A percentile compares a stretch with the other conserved stretches of the same genome.
Conservation (phyloP, 2,888 invertebrate species). For the Clitarchus hookeri region DNA sequence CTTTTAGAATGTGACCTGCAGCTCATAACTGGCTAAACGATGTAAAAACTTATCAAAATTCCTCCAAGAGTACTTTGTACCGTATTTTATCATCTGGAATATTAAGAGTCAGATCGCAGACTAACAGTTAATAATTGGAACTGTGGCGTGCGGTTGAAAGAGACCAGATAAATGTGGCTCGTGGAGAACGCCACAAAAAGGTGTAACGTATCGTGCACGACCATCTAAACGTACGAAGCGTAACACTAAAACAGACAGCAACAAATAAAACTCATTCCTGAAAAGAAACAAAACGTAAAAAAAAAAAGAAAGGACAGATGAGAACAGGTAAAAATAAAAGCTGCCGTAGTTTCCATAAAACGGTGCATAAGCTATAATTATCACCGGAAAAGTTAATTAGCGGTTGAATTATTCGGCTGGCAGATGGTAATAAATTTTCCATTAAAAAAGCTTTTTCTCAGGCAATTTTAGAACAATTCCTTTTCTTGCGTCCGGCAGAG, state of each 20-base stretch:
- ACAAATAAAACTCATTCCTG: conserved; percentile 1
- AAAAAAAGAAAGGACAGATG: background rate
- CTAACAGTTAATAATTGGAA: background rate
- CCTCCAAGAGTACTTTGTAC: background rate
- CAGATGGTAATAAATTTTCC: conserved; percentile 14
- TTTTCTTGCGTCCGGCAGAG: background rate
- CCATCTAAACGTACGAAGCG: background rate
- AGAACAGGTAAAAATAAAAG: background rate
- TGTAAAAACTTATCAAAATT: background rate
- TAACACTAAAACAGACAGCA: background rate
- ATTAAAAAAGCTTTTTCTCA: background rate
- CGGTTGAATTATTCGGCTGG: background rate
- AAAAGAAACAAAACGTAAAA: background rate
- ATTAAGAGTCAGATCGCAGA: background rate
- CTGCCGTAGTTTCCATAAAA: background rate
- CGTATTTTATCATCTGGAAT: background rate
- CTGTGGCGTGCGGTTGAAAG: background rate
- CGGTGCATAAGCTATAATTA: background rate
- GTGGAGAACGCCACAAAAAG: background rate
- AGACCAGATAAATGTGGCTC: background rate
- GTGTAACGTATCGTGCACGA: background rate
- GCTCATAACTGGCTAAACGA: background rate
- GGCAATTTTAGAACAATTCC: background rate
- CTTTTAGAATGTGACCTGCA: background rate
- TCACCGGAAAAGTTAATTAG: conserved; percentile 7